Evolutionary conservation across 2,888 invertebrate species (phyloP), one percentile per base, ranked within the genome.

Genomic region (Pollenia angustigena): DNA sequence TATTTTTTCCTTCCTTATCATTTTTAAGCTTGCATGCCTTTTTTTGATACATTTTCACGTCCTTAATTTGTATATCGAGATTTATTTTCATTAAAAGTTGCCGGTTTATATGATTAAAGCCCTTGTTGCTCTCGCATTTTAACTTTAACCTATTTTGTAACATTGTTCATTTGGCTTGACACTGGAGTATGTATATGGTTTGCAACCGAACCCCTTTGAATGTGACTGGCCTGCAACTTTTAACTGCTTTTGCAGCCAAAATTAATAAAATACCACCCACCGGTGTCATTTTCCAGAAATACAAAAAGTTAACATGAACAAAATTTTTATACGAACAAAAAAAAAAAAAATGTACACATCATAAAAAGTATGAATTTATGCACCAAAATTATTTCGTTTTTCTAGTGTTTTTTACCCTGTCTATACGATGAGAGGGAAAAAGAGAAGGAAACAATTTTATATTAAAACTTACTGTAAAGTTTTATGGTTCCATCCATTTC

Each of bases 401-500:
- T 18, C 1, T 18, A 12, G 23, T 14, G 2, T 46, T n/a, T n/a
- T 66, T 48, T 32, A 32, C 6, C 4, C 32, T 6, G 1, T 10
- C 9, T 18, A 50, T 18, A 42, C 18, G 23, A 9, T 12, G 72
- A 9, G 8, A 2, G 10, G n/a, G n/a, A n/a, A n/a, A n/a, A 10
- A 66, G 1, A n/a, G 1, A 9, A 40, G 48, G 12, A 52, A 75
- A 75, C 6, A 60, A n/a, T 72, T 66, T 8, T 46, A 40, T n/a
- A 60, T 68, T 64, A 44, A 88, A 88, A 96, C 97, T 96, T 94
- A 98, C 98, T 96, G 93, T 98, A 97, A 88, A 98, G 95, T 90
- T 97, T 95, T 92, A 98, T 98, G 88, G 96, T 96, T 89, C 98
- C 98, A 93, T 97, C 97, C 68, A 97, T 98, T 93, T 97, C 97